Evolutionary conservation across 2,888 invertebrate species (phyloP).

Genomic region (Lithophane ornitopus): DNA sequence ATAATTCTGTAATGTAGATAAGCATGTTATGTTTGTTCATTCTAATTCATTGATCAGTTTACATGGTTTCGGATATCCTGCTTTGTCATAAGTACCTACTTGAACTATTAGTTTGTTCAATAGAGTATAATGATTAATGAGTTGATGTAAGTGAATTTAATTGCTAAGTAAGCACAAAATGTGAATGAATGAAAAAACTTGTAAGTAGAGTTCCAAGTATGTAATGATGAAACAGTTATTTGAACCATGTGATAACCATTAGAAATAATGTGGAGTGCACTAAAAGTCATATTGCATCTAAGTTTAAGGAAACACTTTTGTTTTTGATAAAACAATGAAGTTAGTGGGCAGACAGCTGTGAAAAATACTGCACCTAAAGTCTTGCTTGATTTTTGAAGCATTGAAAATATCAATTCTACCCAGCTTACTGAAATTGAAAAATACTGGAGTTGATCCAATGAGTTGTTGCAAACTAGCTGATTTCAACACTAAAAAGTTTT

Average conservation of each 20-base stretch:
- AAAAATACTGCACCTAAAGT: neutral
- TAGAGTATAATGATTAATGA: conserved; percentile 9
- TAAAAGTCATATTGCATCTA: neutral
- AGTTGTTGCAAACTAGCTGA: conserved; percentile 3
- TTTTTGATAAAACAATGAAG: conserved; percentile 1
- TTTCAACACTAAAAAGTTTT: conserved; percentile 7
- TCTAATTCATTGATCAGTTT: conserved; percentile 46
- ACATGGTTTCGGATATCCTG: conserved; percentile 26
- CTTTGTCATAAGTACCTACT: conserved; percentile 4
- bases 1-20: conserved; percentile 42
- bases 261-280: neutral
- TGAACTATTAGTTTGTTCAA: neutral
- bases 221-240: neutral
- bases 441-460: conserved; percentile 7
- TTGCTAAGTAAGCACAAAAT: conserved; percentile 18
- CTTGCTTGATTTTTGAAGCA: neutral
- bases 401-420: neutral
- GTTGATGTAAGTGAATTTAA: neutral
- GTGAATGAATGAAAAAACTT: neutral
- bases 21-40: conserved; percentile 25
- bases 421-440: neutral
- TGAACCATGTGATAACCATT: conserved; percentile 13
- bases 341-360: neutral
- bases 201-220: neutral
- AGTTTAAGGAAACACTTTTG: neutral